phyloP scores from a whole-genome alignment of 2,797 vertebrate genomes.

The Galago senegalensis region DNA sequence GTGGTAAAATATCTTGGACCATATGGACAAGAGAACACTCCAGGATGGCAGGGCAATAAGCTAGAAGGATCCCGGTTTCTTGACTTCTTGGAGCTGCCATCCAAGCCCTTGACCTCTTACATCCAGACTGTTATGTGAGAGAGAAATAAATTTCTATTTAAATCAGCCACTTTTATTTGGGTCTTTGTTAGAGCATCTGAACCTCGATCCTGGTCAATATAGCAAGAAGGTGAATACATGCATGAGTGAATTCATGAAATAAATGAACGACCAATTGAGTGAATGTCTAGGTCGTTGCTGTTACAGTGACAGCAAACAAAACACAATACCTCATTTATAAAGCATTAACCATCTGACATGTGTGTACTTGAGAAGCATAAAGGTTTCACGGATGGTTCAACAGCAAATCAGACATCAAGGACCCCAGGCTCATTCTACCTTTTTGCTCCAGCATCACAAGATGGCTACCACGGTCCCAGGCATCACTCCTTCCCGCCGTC shows the following conservation, averaged over 20 bases:
- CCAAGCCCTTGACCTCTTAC: not conserved
- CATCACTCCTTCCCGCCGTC: not conserved
- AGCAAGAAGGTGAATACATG: not conserved
- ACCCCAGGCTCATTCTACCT: not conserved
- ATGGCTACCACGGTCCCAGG: not conserved
- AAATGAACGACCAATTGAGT: not conserved
- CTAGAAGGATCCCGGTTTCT: not conserved
- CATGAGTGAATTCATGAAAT: not conserved
- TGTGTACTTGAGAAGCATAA: not conserved
- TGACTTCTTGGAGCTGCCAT: not conserved
- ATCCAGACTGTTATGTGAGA: not conserved
- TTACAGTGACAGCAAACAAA: not conserved
- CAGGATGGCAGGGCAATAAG: not conserved
- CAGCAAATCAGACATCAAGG: not conserved
- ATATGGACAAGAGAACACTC: not conserved
- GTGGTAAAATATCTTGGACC: no score
- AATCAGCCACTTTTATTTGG: not conserved
- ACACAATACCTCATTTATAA: not conserved
- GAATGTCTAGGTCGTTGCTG: not conserved
- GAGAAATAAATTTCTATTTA: not conserved
- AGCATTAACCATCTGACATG: not conserved
- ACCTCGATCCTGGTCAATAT: not conserved
- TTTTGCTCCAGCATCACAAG: not conserved
- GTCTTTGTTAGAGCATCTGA: not conserved
- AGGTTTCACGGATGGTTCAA: not conserved